A percentile compares a stretch with the other conserved stretches of the same genome.
Evolutionary conservation across 2,797 vertebrate genomes (phyloP).

Genomic region (Hirundo rustica): DNA sequence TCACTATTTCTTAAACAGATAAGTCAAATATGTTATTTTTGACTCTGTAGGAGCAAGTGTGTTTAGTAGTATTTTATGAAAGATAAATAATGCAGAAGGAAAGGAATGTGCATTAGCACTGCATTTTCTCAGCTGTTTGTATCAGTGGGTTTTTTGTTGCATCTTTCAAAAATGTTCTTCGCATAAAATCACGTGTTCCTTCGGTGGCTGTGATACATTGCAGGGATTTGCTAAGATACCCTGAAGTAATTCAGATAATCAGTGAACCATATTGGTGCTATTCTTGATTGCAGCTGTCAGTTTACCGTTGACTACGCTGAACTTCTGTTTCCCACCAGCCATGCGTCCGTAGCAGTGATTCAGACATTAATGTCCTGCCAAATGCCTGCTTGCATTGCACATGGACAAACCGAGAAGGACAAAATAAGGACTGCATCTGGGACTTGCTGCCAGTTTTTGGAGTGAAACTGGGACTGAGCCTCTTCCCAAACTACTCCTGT

Average conservation of each 20-base stretch:
- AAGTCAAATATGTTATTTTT: conserved; percentile 44
- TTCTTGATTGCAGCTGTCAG: background rate
- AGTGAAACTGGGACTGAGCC: background rate
- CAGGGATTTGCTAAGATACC: conserved; percentile 16
- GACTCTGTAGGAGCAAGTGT: background rate
- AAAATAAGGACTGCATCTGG: background rate
- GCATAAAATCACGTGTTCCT: background rate
- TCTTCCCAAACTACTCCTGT: background rate
- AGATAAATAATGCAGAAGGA: conserved; percentile 43
- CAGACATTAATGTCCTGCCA: background rate
- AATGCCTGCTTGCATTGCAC: background rate
- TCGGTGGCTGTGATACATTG: background rate
- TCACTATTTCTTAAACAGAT: conserved; percentile 69
- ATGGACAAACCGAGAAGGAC: background rate
- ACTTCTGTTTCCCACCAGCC: conserved; percentile 24
- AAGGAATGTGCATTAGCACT: background rate
- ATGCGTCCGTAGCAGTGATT: rapidly evolving
- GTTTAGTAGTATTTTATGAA: conserved; percentile 28
- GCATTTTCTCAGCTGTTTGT: background rate
- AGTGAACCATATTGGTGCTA: background rate
- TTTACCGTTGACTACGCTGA: background rate
- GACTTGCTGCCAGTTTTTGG: background rate
- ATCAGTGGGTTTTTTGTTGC: background rate
- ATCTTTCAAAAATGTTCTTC: background rate
- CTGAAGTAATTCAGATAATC: conserved; percentile 48